Percentiles rank a stretch among this genome's conserved stretches.
phyloP scores from a whole-genome alignment of 2,797 vertebrate genomes.

The Falco cherrug region DNA sequence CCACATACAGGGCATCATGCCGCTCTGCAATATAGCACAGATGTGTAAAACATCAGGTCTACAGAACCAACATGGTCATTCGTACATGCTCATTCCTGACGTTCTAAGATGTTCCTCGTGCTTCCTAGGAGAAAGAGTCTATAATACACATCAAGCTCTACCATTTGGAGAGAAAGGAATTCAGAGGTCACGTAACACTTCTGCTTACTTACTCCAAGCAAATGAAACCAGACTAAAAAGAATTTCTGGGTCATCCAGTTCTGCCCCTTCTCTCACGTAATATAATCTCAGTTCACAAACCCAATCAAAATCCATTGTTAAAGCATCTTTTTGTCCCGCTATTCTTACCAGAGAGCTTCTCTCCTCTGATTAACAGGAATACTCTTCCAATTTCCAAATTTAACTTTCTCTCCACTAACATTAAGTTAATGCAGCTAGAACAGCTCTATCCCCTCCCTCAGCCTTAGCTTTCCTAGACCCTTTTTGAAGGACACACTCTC shows the following conservation, averaged over 20 bases:
- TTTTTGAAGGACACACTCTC: background rate
- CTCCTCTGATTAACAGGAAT: rapidly evolving
- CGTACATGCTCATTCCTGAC: rapidly evolving
- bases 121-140: background rate
- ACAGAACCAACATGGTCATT: background rate
- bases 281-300: background rate
- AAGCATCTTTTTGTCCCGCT: background rate
- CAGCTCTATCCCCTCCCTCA: background rate
- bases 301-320: background rate
- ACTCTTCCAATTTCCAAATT: background rate
- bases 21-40: conserved; percentile 80
- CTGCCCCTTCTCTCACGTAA: background rate
- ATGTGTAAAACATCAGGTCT: background rate
- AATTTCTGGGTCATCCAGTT: background rate
- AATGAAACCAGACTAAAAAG: background rate
- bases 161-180: background rate
- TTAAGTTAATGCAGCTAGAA: background rate
- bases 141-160: background rate
- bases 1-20: conserved; percentile 93
- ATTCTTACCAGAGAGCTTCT: background rate
- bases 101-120: background rate
- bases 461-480: background rate
- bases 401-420: background rate
- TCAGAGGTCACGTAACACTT: background rate
- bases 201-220: background rate